phyloP scores from a whole-genome alignment of 2,888 invertebrate species.

The Archaeoteleia sp. region DNA sequence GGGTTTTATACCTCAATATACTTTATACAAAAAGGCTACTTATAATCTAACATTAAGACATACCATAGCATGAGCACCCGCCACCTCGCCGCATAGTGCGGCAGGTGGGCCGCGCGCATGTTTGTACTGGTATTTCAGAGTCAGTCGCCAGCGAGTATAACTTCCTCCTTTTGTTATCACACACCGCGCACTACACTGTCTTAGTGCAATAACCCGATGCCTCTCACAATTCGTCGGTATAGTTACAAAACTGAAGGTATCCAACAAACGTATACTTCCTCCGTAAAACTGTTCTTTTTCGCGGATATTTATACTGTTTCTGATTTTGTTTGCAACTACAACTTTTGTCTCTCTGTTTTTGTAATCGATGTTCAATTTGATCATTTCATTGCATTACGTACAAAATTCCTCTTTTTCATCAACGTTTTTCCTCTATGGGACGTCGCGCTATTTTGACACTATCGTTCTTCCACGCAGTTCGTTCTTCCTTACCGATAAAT shows the following conservation, averaged over 20 bases:
- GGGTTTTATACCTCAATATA: constrained; percentile 74
- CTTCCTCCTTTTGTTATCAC: constrained; percentile 73
- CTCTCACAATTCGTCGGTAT: constrained; percentile 67
- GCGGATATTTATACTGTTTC: not conserved
- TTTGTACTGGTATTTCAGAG: constrained; percentile 76
- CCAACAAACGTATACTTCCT: constrained; percentile 61
- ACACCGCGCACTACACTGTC: constrained; percentile 71
- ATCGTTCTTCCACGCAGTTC: not conserved
- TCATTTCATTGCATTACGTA: constrained; percentile 4
- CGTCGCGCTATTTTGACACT: constrained; percentile 9
- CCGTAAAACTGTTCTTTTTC: constrained; percentile 45
- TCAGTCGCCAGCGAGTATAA: constrained; percentile 75
- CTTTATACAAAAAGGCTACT: constrained; percentile 76
- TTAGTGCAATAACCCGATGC: constrained; percentile 68
- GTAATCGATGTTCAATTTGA: constrained; percentile 6
- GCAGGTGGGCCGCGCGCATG: constrained; percentile 71
- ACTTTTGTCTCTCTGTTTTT: constrained; percentile 16
- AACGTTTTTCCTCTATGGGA: not conserved
- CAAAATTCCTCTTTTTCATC: not conserved
- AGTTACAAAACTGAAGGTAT: constrained; percentile 67
- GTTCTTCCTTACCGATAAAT: constrained; percentile 65
- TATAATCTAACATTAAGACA: constrained; percentile 75
- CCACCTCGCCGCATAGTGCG: constrained; percentile 64
- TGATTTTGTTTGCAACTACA: constrained; percentile 1
- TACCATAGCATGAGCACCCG: constrained; percentile 74